Percentiles rank a stretch among this genome's conserved stretches.
phyloP scores from a whole-genome alignment of 2,113 vertebrate species.

The Deroptyus accipitrinus region DNA sequence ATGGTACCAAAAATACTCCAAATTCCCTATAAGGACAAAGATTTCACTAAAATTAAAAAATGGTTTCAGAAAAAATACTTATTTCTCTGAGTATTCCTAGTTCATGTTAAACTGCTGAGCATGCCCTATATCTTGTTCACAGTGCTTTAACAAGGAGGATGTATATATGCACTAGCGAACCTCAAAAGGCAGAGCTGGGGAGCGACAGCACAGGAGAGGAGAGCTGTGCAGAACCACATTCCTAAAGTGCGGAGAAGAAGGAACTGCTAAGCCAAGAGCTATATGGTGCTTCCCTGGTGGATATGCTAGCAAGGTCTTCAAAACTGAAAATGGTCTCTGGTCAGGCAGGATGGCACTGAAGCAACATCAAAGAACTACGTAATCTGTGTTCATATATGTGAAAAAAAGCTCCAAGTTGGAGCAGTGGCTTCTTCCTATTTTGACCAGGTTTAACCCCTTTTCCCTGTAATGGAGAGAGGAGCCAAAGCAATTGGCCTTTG shows the following conservation, averaged over 20 bases:
- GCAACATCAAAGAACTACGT: background rate
- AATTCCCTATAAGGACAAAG: conserved; percentile 24
- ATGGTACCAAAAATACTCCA: conserved; percentile 46
- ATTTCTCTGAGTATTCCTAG: background rate
- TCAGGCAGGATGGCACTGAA: background rate
- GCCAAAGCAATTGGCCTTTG: background rate
- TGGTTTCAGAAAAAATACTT: background rate
- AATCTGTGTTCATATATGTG: rapidly evolving
- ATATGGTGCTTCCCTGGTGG: background rate
- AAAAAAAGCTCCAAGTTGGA: background rate
- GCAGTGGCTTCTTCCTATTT: background rate
- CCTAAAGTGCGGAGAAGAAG: background rate
- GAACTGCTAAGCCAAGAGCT: background rate
- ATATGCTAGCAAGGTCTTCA: background rate
- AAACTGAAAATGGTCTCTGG: background rate
- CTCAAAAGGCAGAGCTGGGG: background rate
- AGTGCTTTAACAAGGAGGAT: background rate
- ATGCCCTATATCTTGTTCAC: background rate
- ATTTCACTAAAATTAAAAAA: conserved; percentile 51
- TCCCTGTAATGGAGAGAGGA: rapidly evolving
- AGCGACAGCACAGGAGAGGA: background rate
- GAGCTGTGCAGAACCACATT: background rate
- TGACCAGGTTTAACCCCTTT: background rate
- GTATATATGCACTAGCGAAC: background rate
- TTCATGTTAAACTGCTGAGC: background rate